These are phyloP conservation scores for Anolis carolinensis DNA, from an alignment of 2,113 vertebrate species.

Conservation along the genomic window DNA sequence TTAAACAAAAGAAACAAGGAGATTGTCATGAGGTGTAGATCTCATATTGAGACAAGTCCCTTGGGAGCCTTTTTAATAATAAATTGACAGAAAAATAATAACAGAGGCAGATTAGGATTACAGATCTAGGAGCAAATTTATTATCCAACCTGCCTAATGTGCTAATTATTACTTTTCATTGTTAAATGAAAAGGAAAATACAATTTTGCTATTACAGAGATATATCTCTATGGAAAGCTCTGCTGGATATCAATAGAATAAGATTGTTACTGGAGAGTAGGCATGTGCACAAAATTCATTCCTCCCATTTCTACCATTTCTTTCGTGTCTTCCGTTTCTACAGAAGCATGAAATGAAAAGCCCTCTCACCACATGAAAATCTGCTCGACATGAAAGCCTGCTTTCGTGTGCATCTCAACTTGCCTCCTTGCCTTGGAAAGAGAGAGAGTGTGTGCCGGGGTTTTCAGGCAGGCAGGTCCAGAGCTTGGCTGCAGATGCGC, in stretches of 20 bases:
- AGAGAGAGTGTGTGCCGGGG: no score
- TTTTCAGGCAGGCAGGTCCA: no score
- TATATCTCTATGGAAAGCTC: conserved; percentile 39
- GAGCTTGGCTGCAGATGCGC: no score
- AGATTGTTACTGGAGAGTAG: conserved; percentile 47
- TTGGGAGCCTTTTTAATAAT: not conserved
- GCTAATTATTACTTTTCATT: conserved; percentile 64
- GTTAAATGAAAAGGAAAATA: conserved; percentile 33
- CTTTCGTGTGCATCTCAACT: no score
- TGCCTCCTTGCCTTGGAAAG: no score
- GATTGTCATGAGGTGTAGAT: not conserved
- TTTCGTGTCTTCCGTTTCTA: no score
- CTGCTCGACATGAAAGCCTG: no score
- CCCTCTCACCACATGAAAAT: no score
- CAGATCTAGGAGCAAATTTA: conserved; percentile 36
- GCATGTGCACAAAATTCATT: no score
- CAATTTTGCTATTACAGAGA: not conserved
- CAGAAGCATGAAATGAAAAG: no score
- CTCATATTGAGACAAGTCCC: not conserved
- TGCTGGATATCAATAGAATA: conserved; percentile 7
- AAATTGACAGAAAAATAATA: not conserved
- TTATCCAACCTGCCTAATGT: conserved; percentile 51
- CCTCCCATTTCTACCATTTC: no score
- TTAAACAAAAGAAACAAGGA: not conserved
- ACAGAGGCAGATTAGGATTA: conserved; percentile 26